phyloP scores from a whole-genome alignment of 2,113 vertebrate genomes.

The Oncorhynchus kisutch region DNA sequence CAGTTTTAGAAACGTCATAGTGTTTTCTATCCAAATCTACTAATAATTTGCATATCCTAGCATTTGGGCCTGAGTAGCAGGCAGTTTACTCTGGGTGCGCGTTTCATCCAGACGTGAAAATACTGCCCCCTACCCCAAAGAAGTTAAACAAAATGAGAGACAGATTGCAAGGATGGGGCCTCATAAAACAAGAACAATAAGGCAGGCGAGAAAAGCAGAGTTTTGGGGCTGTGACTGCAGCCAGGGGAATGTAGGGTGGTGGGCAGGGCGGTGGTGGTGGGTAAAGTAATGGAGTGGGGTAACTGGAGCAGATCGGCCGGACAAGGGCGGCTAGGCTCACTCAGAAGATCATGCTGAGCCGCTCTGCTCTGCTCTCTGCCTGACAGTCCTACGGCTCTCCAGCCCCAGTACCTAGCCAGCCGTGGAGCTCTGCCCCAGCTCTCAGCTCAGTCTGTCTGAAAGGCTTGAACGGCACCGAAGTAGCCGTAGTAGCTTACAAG shows the following conservation, averaged over 20 bases:
- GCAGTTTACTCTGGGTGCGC: no score
- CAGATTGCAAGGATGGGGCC: not conserved
- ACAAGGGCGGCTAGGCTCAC: conserved; percentile 12
- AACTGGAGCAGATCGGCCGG: conserved; percentile 38
- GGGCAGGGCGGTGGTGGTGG: not conserved
- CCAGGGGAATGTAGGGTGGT: not conserved
- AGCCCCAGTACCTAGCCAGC: conserved; percentile 53
- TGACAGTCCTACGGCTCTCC: not conserved
- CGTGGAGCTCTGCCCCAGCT: conserved; percentile 50
- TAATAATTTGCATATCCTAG: no score
- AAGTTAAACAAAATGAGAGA: not conserved
- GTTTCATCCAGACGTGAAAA: no score
- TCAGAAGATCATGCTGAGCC: conserved; percentile 43
- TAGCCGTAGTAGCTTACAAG: conserved; percentile 17
- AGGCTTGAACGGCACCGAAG: conserved; percentile 14
- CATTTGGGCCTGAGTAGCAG: no score
- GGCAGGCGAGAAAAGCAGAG: not conserved
- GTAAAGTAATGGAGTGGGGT: conserved; percentile 6
- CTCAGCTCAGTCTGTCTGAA: conserved; percentile 48
- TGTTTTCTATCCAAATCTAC: no score
- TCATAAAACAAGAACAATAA: not conserved
- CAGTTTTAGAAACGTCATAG: no score
- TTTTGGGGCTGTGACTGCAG: not conserved
- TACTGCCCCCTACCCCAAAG: no score
- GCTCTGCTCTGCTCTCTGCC: conserved; percentile 38